phyloP scores from a whole-genome alignment of 2,113 vertebrate genomes.

The Platysteira castanea region DNA sequence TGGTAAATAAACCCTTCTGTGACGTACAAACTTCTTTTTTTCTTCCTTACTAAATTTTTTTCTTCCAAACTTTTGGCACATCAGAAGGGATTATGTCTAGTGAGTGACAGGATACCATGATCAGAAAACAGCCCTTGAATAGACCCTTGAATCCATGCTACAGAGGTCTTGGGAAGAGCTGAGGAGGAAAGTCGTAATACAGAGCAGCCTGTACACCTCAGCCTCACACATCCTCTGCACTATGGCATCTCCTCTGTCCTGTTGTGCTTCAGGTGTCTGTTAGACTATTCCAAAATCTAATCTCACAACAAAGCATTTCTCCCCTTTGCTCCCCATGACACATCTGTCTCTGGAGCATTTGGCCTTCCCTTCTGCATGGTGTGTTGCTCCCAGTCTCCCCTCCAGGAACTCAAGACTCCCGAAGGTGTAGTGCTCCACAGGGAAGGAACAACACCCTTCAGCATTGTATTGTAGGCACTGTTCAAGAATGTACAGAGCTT shows the following conservation, averaged over 20 bases:
- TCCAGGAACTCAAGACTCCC: neutral
- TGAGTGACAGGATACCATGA: neutral
- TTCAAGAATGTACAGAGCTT: neutral
- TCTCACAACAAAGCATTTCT: neutral
- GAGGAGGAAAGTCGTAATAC: neutral
- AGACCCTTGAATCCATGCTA: neutral
- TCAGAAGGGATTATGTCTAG: rapidly evolving
- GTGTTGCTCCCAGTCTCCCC: neutral
- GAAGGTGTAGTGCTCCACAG: neutral
- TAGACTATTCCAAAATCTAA: neutral
- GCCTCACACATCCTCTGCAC: neutral
- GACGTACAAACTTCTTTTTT: neutral
- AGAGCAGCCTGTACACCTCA: neutral
- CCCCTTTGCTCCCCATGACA: neutral
- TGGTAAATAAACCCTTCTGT: neutral
- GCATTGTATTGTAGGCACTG: neutral
- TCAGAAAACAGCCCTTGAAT: too few relatives aligned
- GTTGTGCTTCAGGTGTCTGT: neutral
- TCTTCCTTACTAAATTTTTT: neutral
- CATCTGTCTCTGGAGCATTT: neutral
- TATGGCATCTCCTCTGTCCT: neutral
- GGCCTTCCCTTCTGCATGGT: neutral
- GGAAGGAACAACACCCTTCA: neutral
- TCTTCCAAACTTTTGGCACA: neutral
- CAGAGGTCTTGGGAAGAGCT: neutral